Conservation (phyloP, 1,140 invertebrate species). For the Anastatus disparis region DNA sequence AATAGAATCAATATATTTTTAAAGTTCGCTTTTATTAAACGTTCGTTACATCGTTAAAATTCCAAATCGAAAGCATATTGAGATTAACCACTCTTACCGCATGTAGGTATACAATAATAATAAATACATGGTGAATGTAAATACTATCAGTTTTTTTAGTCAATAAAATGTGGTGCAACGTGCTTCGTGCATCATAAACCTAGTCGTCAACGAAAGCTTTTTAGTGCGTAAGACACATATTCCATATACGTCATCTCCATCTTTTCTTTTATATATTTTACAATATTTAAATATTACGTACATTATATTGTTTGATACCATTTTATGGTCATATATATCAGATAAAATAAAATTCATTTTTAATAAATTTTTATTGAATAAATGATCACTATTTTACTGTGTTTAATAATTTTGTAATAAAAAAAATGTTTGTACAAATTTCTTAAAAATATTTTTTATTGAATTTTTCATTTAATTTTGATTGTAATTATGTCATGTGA, state of each 20-base stretch:
- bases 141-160: constrained; percentile 8
- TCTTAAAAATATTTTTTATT: too few species aligned
- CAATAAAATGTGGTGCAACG: background rate
- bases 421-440: too few species aligned
- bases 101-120: background rate
- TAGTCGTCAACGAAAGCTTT: background rate
- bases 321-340: background rate
- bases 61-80: constrained; percentile 45
- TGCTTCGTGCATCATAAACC: background rate
- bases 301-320: constrained; percentile 9
- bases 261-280: constrained; percentile 12
- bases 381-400: background rate
- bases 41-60: constrained; percentile 51
- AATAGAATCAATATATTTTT: background rate
- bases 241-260: constrained; percentile 1
- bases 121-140: constrained; percentile 10
- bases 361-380: background rate
- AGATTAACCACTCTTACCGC: background rate
- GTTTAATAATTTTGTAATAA: too few species aligned
- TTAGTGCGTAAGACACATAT: constrained; percentile 3
- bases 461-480: background rate
- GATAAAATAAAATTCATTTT: background rate
- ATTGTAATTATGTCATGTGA: background rate
- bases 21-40: constrained; percentile 45
- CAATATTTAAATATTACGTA: constrained; percentile 21